Evolutionary conservation across 2,888 invertebrate species (phyloP), one percentile per base, ranked within the genome.

Genomic region (Fragum fragum): DNA sequence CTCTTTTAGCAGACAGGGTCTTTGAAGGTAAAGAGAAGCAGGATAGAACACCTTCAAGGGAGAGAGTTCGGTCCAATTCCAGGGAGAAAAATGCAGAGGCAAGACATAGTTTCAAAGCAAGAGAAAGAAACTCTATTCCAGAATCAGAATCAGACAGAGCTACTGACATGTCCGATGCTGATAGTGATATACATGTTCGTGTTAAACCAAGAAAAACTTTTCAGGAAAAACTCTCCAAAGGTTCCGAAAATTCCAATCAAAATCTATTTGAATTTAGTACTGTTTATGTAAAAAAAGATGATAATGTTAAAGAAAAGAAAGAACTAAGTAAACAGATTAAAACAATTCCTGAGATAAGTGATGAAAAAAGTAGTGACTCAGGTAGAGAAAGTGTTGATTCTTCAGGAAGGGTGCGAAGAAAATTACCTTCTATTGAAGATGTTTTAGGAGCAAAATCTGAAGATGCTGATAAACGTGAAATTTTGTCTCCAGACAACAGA

Each of bases 391-490:
- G 75, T 73, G 73, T 59, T 55, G 85, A 85, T 59, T 83, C 77
- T 1, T 63, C 69, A n/a, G 59, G 76, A 21, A 75, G 85, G 73
- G 53, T 81, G 29, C 61, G 86, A 18, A 79, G 86, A 52, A 63
- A 57, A 26, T 69, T 86, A 32, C 86, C 86, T 63, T 86, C 86
- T 18, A 39, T 86, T 32, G 83, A 86, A 47, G 86, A 86, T 77
- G 79, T 86, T 18, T 69, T 86, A 69, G 86, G 86, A 16, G 78
- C 80, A 28, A 73, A 42, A 66, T 3, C 39, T 16, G 9, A 23
- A 23, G 66, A 26, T 26, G 7, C 21, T 11, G 66, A 66, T 23
- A 66, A 21, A 14, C 16, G 32, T 47, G 59, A 52, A 29, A 36
- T 32, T 5, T 6, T 66, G 23, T 66, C 66, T 7, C 42, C 66